Percentiles rank a stretch among this genome's conserved stretches.
Evolutionary conservation across 2,888 invertebrate species (phyloP).

Genomic region (Sarcophaga carnaria): DNA sequence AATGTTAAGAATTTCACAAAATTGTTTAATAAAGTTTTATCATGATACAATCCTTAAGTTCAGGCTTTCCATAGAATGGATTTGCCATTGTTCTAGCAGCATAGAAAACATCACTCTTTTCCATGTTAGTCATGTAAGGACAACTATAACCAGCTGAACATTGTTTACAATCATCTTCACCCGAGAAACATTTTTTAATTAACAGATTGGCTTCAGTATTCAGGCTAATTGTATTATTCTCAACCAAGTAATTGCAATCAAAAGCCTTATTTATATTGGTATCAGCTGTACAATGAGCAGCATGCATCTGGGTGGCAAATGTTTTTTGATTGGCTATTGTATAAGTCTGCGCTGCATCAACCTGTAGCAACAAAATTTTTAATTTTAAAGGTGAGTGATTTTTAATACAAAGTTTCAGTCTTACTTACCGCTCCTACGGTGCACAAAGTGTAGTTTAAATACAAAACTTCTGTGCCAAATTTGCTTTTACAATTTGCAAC

Average conservation of each 20-base stretch:
- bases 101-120: neutral
- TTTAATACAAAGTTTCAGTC: neutral
- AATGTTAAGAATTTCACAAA: no score
- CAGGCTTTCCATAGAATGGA: slow-evolving; percentile 51
- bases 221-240: neutral
- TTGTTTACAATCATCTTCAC: slow-evolving; percentile 18
- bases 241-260: slow-evolving; percentile 48
- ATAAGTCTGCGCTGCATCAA: neutral
- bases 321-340: slow-evolving; percentile 28
- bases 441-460: slow-evolving; percentile 3
- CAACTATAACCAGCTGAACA: slow-evolving; percentile 32
- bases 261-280: slow-evolving; percentile 34
- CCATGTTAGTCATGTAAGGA: neutral
- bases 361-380: neutral
- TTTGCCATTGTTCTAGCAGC: slow-evolving; percentile 54
- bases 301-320: slow-evolving; percentile 37
- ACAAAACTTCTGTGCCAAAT: neutral
- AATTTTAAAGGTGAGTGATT: neutral
- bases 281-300: slow-evolving; percentile 40
- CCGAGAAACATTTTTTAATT: slow-evolving; percentile 52
- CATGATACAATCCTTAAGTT: neutral
- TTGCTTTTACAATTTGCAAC: slow-evolving; percentile 50
- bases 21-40: neutral
- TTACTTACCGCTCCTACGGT: slow-evolving; percentile 5
- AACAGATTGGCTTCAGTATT: slow-evolving; percentile 2